Evolutionary conservation across 1,140 invertebrate genomes (phyloP), one percentile per base, ranked within the genome.

Genomic region (Pseudomyrmex cubaensis): DNA sequence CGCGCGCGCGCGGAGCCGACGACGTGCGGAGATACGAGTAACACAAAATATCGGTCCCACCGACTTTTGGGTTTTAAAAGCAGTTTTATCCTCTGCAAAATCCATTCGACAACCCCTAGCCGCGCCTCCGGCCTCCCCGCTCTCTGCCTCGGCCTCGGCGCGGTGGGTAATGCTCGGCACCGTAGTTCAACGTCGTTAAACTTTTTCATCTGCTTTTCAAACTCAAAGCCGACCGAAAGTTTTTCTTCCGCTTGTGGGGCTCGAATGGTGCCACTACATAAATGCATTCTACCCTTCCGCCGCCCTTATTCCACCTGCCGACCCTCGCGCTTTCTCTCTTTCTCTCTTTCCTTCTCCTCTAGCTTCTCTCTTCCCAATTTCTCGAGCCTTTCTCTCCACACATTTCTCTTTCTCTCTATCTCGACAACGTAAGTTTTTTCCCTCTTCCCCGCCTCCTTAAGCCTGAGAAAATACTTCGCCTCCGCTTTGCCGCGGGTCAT

Each of bases 191-290:
- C 90, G 91, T 92, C 90, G 93, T 93, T 93, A 90, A 93, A 93
- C 91, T 94, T 94, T 92, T 93, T 93, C 91, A 90, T 92, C 90
- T 91, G 85, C 90, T 92, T 92, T 86, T 91, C 88, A 91, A 92
- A 93, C 91, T 93, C 83, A 83, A 92, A 93, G 91, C 88, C 87
- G 83, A 85, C 76, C 88, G 87, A 90, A 92, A 93, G 92, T 92
- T 93, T 92, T 92, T 90, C 90, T 89, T 87, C 69, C 86, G 75
- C 80, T 88, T 72, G 72, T 84, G 64, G 78, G 70, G 72, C 64
- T 64, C 86, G 69, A 72, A 86, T 83, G 61, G 85, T 85, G 73
- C 87, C 87, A 90, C 90, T 90, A 90, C 88, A 91, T 92, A 92
- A 92, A 93, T 92, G 90, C 86, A 91, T 90, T 92, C 77, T 82